Conservation (phyloP, 2,113 vertebrate genomes). For the Neoarius graeffei region DNA sequence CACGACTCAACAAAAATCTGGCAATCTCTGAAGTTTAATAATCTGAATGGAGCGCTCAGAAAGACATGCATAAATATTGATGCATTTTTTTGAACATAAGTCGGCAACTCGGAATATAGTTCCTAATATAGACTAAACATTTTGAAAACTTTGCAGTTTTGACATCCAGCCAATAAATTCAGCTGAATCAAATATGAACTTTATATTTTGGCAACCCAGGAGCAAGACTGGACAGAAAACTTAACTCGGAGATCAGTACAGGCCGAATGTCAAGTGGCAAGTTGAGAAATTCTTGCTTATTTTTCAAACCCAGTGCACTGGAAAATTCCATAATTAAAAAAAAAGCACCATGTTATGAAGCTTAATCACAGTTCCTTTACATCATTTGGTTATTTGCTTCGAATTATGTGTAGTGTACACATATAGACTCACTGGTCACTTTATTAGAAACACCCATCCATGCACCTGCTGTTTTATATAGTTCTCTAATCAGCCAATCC, state of each 20-base stretch:
- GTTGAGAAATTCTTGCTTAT: background rate
- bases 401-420: background rate
- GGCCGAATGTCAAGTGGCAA: background rate
- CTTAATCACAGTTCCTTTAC: background rate
- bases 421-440: too few species aligned
- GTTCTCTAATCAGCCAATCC: too few species aligned
- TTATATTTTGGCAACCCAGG: background rate
- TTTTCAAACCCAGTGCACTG: slow-evolving; percentile 16
- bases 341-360: background rate
- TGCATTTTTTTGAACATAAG: background rate
- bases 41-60: background rate
- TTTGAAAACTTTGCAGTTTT: background rate
- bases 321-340: background rate
- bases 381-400: background rate
- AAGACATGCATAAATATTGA: background rate
- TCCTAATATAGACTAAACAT: background rate
- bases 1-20: background rate
- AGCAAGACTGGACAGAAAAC: background rate
- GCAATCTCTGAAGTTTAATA: background rate
- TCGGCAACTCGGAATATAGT: background rate
- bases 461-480: too few species aligned
- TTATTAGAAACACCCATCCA: background rate
- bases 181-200: slow-evolving; percentile 11
- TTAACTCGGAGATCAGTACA: background rate
- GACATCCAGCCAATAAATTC: slow-evolving; percentile 15